Base-by-base conservation (phyloP, 2,797 vertebrate genomes). In the Anguilla anguilla region DNA sequence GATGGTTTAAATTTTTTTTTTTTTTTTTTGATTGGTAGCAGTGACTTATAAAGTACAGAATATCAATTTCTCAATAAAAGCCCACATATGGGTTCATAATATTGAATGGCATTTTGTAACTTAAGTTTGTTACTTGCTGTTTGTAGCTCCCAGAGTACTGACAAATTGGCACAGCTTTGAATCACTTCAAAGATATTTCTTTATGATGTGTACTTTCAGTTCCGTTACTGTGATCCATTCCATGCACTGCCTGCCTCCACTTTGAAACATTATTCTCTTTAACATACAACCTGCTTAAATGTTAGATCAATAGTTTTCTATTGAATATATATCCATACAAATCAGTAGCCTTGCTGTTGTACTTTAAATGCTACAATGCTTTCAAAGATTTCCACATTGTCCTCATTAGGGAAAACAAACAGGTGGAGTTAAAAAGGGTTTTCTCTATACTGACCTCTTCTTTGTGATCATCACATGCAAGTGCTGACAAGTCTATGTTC, bases 221-320 rank as follows among this genome's bases (percentile, higher is more conserved):
- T 59, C n/a, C 3, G 6, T 85, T 61, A 59, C 53, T 39, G 39
- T 39, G 39, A 39, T 39, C 59, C 22, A 61, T 67, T 11, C 7
- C 9, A n/a, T 69, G 6, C 39, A 46, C 22, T 86, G 64, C 5
- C 10, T 61, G 7, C 67, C 11, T 28, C 46, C 46, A 51, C 9
- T 28, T n/a, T 13, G 67, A 74, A 86, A 49, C 6, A 11, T 49
- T 22, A 77, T 77, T 35, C 15, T 43, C 17, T 77, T 77, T 39
- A 77, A 53, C 85, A 86, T 49, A 86, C 43, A 61, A 53, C 64
- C 25, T n/a, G 85, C 49, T 74, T 72, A 72, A 86, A 67, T 69
- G 43, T 11, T 72, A 53, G 46, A 74, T 86, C 85, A 72, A 86
- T 86, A 51, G 7, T 86, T 51, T 25, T 81, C 77, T 49, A 49